Conservation (phyloP, 1,140 invertebrate species). For the Drosophila repletoides region DNA sequence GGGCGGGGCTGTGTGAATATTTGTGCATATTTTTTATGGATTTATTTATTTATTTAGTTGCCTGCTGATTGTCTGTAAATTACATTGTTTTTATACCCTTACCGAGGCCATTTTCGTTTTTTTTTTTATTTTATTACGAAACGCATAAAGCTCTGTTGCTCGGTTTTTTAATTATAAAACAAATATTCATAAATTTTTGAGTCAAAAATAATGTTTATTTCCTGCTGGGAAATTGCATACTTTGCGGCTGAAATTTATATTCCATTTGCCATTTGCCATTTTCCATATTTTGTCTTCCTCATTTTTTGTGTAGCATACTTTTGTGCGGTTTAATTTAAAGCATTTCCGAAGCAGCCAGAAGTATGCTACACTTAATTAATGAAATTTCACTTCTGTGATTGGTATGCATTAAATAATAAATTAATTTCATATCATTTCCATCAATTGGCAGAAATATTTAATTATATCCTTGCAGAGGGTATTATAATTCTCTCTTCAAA, state of each 20-base stretch:
- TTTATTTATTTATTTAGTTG: conserved; percentile 28
- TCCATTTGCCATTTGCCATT: not conserved
- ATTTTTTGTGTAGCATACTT: conserved; percentile 25
- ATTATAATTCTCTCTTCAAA: too few species aligned
- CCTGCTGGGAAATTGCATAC: conserved; percentile 18
- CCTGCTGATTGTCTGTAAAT: conserved; percentile 14
- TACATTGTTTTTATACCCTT: conserved; percentile 17
- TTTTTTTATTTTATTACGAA: conserved; percentile 9
- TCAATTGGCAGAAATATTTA: too few species aligned
- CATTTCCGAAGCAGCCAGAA: not conserved
- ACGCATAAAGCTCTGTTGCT: too few species aligned
- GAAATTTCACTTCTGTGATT: too few species aligned
- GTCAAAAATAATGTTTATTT: too few species aligned
- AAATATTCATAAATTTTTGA: too few species aligned
- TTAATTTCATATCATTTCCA: too few species aligned
- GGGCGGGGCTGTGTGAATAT: conserved; percentile 26
- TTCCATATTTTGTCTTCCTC: too few species aligned
- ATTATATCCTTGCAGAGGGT: too few species aligned
- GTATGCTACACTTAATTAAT: too few species aligned
- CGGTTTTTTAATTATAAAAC: too few species aligned
- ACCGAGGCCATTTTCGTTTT: conserved; percentile 38
- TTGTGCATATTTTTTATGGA: conserved; percentile 41
- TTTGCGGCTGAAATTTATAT: not conserved
- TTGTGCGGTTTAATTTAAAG: not conserved
- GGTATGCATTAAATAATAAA: too few species aligned